phyloP scores from a whole-genome alignment of 2,113 vertebrate genomes.

The Ranitomeya imitator region DNA sequence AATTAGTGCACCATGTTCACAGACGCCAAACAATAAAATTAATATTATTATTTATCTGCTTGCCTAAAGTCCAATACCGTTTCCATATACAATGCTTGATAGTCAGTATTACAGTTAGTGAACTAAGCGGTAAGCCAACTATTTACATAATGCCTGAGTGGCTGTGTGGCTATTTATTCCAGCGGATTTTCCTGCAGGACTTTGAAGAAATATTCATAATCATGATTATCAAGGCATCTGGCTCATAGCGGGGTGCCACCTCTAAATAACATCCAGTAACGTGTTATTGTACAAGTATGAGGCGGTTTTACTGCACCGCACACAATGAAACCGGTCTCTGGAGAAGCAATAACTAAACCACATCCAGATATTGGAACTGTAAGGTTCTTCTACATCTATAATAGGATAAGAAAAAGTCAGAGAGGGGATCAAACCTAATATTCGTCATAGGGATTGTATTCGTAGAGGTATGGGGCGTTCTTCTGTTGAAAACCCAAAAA shows the following conservation, averaged over 20 bases:
- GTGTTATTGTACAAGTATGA: neutral
- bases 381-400: neutral
- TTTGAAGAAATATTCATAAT: conserved; percentile 16
- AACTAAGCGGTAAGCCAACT: neutral
- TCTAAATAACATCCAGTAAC: neutral
- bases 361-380: neutral
- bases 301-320: neutral
- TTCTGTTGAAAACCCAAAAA: neutral
- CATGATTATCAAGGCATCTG: neutral
- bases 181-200: neutral
- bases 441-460: neutral
- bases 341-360: neutral
- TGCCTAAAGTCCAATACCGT: neutral
- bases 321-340: neutral
- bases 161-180: neutral
- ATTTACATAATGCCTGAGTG: neutral
- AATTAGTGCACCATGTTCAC: neutral
- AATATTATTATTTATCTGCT: neutral
- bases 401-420: neutral
- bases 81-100: neutral
- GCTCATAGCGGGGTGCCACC: neutral
- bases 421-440: neutral
- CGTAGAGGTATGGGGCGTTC: neutral
- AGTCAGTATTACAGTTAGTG: neutral
- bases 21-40: neutral